A percentile compares a stretch with the other conserved stretches of the same genome.
These are phyloP conservation scores for Acheta domesticus DNA, from an alignment of 2,888 invertebrate genomes.

Conservation along the genomic window DNA sequence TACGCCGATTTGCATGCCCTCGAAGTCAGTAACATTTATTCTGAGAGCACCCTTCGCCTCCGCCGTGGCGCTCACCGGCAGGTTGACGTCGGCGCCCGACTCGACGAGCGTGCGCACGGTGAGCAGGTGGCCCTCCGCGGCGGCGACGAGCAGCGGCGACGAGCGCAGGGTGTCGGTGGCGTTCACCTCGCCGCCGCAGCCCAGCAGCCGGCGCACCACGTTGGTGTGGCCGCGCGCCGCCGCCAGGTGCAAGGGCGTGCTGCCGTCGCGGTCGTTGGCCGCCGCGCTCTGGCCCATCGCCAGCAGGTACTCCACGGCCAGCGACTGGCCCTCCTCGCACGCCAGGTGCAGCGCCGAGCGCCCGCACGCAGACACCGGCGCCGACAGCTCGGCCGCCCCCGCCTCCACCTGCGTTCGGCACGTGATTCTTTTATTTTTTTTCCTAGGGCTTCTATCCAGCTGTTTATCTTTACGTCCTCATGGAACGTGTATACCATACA, in stretches of 20 bases:
- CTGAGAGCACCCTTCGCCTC: too few species aligned
- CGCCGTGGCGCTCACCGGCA: not conserved
- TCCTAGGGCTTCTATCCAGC: too few species aligned
- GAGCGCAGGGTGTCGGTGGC: not conserved
- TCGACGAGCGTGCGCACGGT: slow-evolving; percentile 1
- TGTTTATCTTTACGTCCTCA: too few species aligned
- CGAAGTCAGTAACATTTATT: too few species aligned
- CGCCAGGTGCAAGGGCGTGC: not conserved
- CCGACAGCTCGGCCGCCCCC: not conserved
- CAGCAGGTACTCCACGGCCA: not conserved
- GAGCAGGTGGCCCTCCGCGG: not conserved
- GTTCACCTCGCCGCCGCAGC: slow-evolving; percentile 1
- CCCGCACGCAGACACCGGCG: not conserved
- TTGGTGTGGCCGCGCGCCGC: slow-evolving; percentile 4
- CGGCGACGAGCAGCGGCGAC: slow-evolving; percentile 1
- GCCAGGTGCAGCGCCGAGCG: not conserved
- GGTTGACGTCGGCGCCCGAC: slow-evolving; percentile 4
- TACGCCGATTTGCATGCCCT: too few species aligned
- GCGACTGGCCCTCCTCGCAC: not conserved
- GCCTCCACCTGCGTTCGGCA: not conserved
- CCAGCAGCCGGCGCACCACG: not conserved
- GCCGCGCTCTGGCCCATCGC: not conserved
- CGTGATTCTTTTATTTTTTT: too few species aligned
- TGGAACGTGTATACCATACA: too few species aligned
- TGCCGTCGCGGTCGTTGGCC: not conserved